Evolutionary conservation across 2,113 vertebrate genomes (phyloP).

Genomic region (Carlito syrichta): DNA sequence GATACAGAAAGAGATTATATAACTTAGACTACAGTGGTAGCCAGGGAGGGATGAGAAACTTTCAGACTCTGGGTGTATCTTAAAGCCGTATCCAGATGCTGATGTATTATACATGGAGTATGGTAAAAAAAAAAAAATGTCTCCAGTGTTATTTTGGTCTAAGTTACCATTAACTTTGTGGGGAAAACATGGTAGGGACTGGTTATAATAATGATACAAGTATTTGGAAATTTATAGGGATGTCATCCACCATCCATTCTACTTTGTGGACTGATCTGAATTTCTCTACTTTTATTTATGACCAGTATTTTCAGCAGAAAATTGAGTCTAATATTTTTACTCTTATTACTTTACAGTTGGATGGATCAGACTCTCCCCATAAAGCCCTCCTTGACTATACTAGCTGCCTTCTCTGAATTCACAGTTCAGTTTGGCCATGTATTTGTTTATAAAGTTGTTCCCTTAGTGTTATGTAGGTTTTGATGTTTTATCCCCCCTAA

Average conservation of each 20-base stretch:
- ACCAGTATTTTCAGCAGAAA: not conserved
- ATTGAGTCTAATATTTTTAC: not conserved
- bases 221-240: not conserved
- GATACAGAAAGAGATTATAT: not conserved
- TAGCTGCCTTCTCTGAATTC: not conserved
- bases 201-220: not conserved
- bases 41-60: not conserved
- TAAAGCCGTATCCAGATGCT: not conserved
- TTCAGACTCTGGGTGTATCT: not conserved
- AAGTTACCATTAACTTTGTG: not conserved
- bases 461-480: not conserved
- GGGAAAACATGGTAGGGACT: too few species aligned
- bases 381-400: not conserved
- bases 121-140: not conserved
- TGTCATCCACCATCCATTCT: not conserved
- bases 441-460: not conserved
- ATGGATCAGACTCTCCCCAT: not conserved
- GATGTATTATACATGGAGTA: not conserved
- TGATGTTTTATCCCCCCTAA: not conserved
- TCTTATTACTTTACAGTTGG: not conserved
- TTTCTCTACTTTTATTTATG: constrained; percentile 12
- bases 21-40: not conserved
- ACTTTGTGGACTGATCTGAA: not conserved
- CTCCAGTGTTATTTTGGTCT: not conserved
- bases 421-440: not conserved